These are phyloP conservation scores for Lucilia cuprina DNA, from an alignment of 1,140 invertebrate genomes.

Conservation along the genomic window DNA sequence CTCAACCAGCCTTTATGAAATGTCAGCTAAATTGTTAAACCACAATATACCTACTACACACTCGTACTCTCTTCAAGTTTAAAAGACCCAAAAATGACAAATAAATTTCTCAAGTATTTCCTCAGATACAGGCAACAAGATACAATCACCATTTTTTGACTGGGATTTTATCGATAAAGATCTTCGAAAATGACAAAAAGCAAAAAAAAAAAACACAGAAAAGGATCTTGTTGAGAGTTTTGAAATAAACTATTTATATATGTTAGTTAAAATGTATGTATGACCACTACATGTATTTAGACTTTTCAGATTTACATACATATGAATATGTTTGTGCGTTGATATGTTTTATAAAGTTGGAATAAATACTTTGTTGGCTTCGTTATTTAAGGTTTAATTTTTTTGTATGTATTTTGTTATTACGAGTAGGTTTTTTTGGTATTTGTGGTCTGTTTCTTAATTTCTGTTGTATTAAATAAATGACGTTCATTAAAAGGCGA, in stretches of 20 bases:
- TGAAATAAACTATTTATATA: not conserved
- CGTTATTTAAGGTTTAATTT: not conserved
- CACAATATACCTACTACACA: not conserved
- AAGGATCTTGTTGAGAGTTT: conserved; percentile 40
- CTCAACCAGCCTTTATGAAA: not conserved
- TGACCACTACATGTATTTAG: not conserved
- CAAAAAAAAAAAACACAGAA: not conserved
- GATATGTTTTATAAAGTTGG: not conserved
- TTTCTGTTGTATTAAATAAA: conserved; percentile 33
- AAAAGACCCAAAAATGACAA: not conserved
- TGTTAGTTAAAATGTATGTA: not conserved
- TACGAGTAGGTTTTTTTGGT: not conserved
- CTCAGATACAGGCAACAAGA: conserved; percentile 1
- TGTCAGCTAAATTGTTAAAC: not conserved
- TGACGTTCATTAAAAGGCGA: conserved; percentile 38
- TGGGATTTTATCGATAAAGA: conserved; percentile 36
- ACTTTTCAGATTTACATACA: no score
- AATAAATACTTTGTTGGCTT: not conserved
- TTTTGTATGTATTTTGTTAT: not conserved
- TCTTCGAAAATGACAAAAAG: conserved; percentile 19
- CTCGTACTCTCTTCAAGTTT: not conserved
- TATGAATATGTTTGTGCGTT: not conserved
- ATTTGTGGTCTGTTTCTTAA: not conserved
- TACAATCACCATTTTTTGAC: conserved; percentile 26
- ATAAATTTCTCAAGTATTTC: conserved; percentile 19